Evolutionary conservation across 2,113 vertebrate genomes (phyloP).

Genomic region (Neopipo cinnamomea): DNA sequence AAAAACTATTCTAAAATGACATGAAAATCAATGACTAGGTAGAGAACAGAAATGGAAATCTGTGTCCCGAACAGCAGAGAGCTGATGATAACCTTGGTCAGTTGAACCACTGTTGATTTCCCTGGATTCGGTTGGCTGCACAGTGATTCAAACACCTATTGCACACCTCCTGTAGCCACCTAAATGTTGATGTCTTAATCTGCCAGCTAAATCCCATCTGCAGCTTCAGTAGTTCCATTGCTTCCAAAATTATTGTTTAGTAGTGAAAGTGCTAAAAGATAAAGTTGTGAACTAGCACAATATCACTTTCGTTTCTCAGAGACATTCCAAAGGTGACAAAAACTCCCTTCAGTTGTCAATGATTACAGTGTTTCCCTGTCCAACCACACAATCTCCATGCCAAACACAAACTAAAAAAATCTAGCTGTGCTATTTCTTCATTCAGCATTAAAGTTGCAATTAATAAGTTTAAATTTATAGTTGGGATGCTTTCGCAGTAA

Average conservation of each 20-base stretch:
- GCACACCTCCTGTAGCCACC: background rate
- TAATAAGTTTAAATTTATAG: background rate
- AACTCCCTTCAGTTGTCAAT: background rate
- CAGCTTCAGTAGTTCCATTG: background rate
- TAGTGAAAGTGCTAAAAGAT: background rate
- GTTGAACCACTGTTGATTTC: background rate
- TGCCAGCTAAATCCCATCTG: background rate
- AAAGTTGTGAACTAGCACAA: background rate
- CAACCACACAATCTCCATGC: background rate
- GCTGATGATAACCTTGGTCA: background rate
- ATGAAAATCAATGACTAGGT: background rate
- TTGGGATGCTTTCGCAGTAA: background rate
- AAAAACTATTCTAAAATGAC: background rate
- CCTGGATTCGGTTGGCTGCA: background rate
- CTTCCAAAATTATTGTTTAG: background rate
- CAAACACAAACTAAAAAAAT: background rate
- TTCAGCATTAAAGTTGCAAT: background rate
- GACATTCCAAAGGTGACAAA: background rate
- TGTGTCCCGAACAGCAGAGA: background rate
- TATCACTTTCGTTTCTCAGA: background rate
- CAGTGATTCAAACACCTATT: background rate
- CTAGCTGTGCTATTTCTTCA: background rate
- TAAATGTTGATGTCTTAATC: background rate
- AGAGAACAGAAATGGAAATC: background rate
- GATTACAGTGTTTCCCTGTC: background rate